Conservation (phyloP, 2,888 invertebrate species). For the Himalopsyche japonica region DNA sequence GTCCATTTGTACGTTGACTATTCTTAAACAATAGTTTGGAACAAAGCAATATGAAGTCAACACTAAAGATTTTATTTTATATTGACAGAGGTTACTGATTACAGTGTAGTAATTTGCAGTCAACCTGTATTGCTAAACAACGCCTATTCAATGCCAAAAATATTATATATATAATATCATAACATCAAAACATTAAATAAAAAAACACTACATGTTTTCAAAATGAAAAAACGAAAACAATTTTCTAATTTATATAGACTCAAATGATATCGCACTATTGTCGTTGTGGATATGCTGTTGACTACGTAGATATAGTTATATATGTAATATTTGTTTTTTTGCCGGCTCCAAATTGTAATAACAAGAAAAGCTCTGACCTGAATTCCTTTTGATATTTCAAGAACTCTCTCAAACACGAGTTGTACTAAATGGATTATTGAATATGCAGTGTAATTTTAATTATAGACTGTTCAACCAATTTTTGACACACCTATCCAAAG, state of each 20-base stretch:
- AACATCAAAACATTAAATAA: too few relatives aligned
- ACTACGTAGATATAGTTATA: neutral
- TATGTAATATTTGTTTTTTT: neutral
- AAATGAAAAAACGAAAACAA: too few relatives aligned
- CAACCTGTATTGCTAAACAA: too few relatives aligned
- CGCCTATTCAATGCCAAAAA: too few relatives aligned
- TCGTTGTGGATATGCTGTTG: neutral
- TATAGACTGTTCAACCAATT: neutral
- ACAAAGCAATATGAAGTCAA: too few relatives aligned
- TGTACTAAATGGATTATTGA: conserved; percentile 9
- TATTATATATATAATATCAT: too few relatives aligned
- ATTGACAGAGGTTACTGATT: too few relatives aligned
- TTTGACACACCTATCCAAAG: neutral
- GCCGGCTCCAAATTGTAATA: neutral
- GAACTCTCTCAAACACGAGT: conserved; percentile 2
- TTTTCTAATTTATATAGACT: neutral
- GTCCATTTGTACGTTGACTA: too few relatives aligned
- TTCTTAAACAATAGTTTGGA: too few relatives aligned
- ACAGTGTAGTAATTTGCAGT: too few relatives aligned
- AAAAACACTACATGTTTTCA: too few relatives aligned
- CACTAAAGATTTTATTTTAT: too few relatives aligned
- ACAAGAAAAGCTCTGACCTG: conserved; percentile 1
- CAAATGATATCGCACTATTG: neutral
- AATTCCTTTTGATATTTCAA: conserved; percentile 12
- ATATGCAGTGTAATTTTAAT: conserved; percentile 15